Conservation (phyloP, 2,797 vertebrate species). For the Micropoecilia bifurca region DNA sequence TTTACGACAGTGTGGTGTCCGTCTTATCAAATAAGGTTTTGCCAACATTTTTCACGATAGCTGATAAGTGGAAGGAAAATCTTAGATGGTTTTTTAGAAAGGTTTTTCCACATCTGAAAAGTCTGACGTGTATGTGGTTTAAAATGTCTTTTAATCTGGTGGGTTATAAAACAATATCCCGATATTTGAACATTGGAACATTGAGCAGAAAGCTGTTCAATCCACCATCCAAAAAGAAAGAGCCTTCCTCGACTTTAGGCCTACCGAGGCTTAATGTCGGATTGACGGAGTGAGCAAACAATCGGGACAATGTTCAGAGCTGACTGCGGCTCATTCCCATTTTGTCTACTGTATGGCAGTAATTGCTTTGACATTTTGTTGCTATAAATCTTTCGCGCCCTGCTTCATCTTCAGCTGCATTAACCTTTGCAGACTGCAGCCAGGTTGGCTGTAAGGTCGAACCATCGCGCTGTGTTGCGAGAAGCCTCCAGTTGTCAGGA, state of each 20-base stretch:
- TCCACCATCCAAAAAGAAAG: not conserved
- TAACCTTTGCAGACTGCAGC: conserved; percentile 59
- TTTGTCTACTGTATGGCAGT: conserved; percentile 39
- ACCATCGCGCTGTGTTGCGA: conserved; percentile 13
- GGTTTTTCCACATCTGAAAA: not conserved
- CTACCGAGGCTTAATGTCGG: not conserved
- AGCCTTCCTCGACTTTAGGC: not conserved
- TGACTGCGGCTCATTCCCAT: conserved; percentile 14
- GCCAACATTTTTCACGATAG: not conserved
- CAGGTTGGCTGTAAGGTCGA: conserved; percentile 20
- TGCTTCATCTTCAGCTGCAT: conserved; percentile 32
- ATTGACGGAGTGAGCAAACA: not conserved
- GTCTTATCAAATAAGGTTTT: too few species aligned
- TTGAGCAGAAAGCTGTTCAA: not conserved
- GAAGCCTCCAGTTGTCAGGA: conserved; percentile 21
- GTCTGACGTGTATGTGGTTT: not conserved
- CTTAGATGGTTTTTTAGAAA: not conserved
- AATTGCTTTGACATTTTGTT: conserved; percentile 68
- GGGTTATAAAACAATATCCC: not conserved
- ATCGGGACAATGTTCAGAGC: not conserved
- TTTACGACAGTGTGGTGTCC: too few species aligned
- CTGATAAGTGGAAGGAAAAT: not conserved
- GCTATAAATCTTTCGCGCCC: conserved; percentile 23
- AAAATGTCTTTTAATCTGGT: not conserved
- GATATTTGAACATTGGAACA: not conserved